A percentile compares a stretch with the other conserved stretches of the same genome.
phyloP scores from a whole-genome alignment of 2,797 vertebrate genomes.

The Triplophysa bombifrons region DNA sequence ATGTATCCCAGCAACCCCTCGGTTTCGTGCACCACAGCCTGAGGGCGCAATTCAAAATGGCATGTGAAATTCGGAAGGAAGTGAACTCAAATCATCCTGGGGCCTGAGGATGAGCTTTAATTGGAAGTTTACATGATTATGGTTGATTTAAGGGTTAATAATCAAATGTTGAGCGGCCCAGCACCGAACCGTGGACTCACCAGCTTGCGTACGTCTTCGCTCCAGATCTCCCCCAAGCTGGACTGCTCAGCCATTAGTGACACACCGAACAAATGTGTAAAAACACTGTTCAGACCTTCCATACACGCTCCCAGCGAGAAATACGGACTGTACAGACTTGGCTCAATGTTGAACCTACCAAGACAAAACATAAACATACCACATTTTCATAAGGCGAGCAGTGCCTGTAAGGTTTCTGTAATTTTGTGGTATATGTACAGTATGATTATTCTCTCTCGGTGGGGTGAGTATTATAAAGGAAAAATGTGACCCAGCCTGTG shows the following conservation, averaged over 20 bases:
- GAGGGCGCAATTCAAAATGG: slow-evolving; percentile 46
- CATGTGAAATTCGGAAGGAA: slow-evolving; percentile 3
- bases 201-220: slow-evolving; percentile 92
- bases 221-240: slow-evolving; percentile 91
- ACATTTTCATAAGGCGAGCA: neutral
- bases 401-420: neutral
- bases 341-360: slow-evolving; percentile 92
- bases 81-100: neutral
- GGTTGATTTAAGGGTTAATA: neutral
- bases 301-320: slow-evolving; percentile 94
- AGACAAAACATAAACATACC: slow-evolving; percentile 34
- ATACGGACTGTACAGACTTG: slow-evolving; percentile 91
- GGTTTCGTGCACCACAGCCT: slow-evolving; percentile 95
- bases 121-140: neutral
- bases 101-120: neutral
- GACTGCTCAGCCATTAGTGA: slow-evolving; percentile 87
- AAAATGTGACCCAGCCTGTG: no score
- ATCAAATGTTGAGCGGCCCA: neutral
- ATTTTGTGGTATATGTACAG: neutral
- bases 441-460: neutral
- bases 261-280: slow-evolving; percentile 88
- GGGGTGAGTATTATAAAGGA: neutral
- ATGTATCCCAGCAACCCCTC: slow-evolving; percentile 95
- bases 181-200: slow-evolving; percentile 66
- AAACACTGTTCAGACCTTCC: slow-evolving; percentile 92